Percentiles rank a stretch among this genome's conserved stretches.
Evolutionary conservation across 1,140 invertebrate genomes (phyloP).

Genomic region (Colletes latitarsis): DNA sequence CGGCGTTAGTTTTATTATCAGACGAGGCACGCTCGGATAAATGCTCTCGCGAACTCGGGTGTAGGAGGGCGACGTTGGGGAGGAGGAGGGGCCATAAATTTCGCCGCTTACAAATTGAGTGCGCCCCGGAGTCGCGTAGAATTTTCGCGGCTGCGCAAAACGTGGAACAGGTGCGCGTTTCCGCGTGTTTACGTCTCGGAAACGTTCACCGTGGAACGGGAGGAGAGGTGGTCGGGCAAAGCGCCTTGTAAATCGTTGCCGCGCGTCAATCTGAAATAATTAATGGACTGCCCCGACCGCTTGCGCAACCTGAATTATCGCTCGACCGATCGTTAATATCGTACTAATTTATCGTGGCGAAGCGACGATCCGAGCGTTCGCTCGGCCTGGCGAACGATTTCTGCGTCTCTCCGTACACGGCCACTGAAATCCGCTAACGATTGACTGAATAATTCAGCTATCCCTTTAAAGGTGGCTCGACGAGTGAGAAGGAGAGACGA

Average conservation of each 20-base stretch:
- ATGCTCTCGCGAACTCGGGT: slow-evolving; percentile 20
- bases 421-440: slow-evolving; percentile 26
- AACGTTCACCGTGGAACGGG: slow-evolving; percentile 22
- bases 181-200: slow-evolving; percentile 39
- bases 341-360: slow-evolving; percentile 55
- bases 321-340: slow-evolving; percentile 56
- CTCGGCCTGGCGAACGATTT: neutral
- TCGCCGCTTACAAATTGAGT: slow-evolving; percentile 38
- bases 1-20: slow-evolving; percentile 41
- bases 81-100: slow-evolving; percentile 42
- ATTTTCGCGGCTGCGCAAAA: slow-evolving; percentile 18
- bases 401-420: slow-evolving; percentile 23
- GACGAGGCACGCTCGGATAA: slow-evolving; percentile 18
- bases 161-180: slow-evolving; percentile 49
- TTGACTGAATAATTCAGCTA: slow-evolving; percentile 25
- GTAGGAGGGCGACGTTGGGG: too few relatives aligned
- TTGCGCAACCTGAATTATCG: slow-evolving; percentile 54
- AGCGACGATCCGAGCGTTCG: neutral
- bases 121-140: neutral
- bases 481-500: neutral
- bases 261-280: slow-evolving; percentile 58
- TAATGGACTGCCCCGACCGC: slow-evolving; percentile 45
- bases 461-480: neutral
- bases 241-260: slow-evolving; percentile 54
- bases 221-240: slow-evolving; percentile 26